phyloP scores from a whole-genome alignment of 2,888 invertebrate species.

The Agonopterix subpropinquella region DNA sequence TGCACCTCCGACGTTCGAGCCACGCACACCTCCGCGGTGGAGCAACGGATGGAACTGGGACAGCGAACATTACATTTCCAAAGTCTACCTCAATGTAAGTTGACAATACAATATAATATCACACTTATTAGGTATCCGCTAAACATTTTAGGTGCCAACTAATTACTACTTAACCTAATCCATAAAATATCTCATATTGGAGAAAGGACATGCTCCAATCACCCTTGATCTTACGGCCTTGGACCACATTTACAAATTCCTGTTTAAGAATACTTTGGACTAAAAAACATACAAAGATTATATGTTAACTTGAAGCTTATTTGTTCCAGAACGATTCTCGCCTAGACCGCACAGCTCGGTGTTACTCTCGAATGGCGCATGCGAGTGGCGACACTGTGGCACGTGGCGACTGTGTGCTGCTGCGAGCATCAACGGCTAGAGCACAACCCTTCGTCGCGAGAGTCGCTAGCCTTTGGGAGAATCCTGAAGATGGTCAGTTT shows the following conservation, averaged over 20 bases:
- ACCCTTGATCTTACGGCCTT: too few species aligned
- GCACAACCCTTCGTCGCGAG: slow-evolving; percentile 94
- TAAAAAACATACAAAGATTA: too few species aligned
- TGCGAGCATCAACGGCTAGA: slow-evolving; percentile 89
- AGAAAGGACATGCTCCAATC: too few species aligned
- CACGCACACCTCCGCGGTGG: slow-evolving; percentile 74
- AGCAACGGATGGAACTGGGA: slow-evolving; percentile 96
- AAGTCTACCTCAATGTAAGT: slow-evolving; percentile 92
- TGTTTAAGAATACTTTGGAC: too few species aligned
- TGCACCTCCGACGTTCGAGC: slow-evolving; percentile 22
- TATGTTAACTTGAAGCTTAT: too few species aligned
- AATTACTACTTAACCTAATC: too few species aligned
- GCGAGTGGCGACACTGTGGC: slow-evolving; percentile 89
- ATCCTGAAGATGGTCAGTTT: slow-evolving; percentile 89
- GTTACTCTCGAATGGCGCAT: slow-evolving; percentile 94
- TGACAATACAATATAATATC: neutral
- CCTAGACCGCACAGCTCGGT: slow-evolving; percentile 81
- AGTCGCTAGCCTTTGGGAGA: slow-evolving; percentile 96
- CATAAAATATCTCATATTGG: too few species aligned
- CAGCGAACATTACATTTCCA: slow-evolving; percentile 87
- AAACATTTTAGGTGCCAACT: too few species aligned
- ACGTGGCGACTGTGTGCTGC: slow-evolving; percentile 92
- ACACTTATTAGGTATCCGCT: too few species aligned
- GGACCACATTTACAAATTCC: too few species aligned
- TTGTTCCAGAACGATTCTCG: slow-evolving; percentile 51